Conservation (phyloP, 2,797 vertebrate genomes). For the Tarsius wallacei region DNA sequence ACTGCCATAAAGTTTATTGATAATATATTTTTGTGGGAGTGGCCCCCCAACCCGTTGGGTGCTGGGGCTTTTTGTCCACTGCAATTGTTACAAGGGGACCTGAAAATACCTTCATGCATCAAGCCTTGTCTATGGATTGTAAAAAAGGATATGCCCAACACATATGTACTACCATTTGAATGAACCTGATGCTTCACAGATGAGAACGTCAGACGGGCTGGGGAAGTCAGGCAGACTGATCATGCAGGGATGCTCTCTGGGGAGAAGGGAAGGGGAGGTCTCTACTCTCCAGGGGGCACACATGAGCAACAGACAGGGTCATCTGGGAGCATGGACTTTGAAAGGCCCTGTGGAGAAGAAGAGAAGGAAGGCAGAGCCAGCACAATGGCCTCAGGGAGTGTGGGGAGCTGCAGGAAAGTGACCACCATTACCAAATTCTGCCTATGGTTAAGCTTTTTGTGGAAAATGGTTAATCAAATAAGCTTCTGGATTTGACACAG, state of each 20-base stretch:
- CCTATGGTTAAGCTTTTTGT: background rate
- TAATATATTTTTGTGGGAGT: conserved; percentile 30
- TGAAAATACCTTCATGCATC: background rate
- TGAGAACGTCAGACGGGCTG: background rate
- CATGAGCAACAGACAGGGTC: background rate
- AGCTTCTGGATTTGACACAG: background rate
- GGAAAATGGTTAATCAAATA: background rate
- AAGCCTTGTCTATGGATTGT: background rate
- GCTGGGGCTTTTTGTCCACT: background rate
- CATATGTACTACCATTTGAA: background rate
- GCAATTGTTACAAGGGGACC: background rate
- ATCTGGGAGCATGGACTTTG: background rate
- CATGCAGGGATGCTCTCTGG: rapidly evolving
- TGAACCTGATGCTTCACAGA: background rate
- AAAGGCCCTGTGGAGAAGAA: background rate
- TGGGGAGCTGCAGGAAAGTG: background rate
- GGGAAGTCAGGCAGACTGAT: background rate
- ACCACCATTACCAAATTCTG: background rate
- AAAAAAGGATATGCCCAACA: background rate
- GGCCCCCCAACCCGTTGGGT: background rate
- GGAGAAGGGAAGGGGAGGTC: background rate
- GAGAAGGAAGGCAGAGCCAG: background rate
- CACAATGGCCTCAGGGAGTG: background rate
- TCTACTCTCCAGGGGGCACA: rapidly evolving
- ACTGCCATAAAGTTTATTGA: background rate